A percentile compares a stretch with the other conserved stretches of the same genome.
Evolutionary conservation across 2,888 invertebrate species (phyloP).

Genomic region (Pammene aurita): DNA sequence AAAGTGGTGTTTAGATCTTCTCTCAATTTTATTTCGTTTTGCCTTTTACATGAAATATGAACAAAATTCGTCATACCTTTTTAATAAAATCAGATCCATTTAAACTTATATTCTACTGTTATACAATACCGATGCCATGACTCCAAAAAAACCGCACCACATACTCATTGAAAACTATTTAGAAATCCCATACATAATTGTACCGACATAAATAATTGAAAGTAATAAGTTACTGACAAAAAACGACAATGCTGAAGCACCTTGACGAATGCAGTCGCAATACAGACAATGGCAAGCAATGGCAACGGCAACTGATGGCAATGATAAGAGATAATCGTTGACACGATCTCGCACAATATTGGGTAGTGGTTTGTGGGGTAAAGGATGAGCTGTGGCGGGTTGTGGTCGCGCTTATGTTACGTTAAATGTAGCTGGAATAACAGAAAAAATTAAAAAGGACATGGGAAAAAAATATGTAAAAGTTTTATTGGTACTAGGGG

Average conservation of each 20-base stretch:
- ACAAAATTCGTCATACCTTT: constrained; percentile 1
- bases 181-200: constrained; percentile 34
- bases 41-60: too few relatives aligned
- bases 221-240: constrained; percentile 58
- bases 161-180: constrained; percentile 36
- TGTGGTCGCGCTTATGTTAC: neutral
- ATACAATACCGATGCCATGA: constrained; percentile 1
- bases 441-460: neutral
- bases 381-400: constrained; percentile 49
- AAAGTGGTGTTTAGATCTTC: too few relatives aligned
- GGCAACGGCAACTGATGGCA: constrained; percentile 31
- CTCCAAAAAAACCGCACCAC: neutral
- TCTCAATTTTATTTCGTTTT: too few relatives aligned
- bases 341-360: constrained; percentile 75
- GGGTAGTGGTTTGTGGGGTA: constrained; percentile 53
- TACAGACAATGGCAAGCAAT: constrained; percentile 56
- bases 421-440: neutral
- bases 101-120: constrained; percentile 3
- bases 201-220: constrained; percentile 42
- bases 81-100: neutral
- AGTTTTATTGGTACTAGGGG: too few relatives aligned
- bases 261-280: constrained; percentile 67
- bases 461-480: neutral
- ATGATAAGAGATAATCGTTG: constrained; percentile 61
- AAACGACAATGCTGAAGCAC: constrained; percentile 54